Evolutionary conservation across 2,888 invertebrate genomes (phyloP).

Genomic region (Erannis defoliaria): DNA sequence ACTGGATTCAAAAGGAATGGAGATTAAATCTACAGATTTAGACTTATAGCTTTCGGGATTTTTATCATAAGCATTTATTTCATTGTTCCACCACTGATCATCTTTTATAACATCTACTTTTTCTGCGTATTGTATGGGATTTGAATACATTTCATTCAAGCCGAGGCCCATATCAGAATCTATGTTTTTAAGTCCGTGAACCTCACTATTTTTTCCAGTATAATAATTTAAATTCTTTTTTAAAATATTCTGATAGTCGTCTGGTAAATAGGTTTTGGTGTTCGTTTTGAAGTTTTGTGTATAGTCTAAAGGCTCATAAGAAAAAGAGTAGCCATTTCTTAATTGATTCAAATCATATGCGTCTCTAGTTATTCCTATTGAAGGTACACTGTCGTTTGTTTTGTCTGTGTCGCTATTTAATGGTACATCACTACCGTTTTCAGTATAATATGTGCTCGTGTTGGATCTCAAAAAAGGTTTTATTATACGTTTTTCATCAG

Average conservation of each 20-base stretch:
- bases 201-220: background rate
- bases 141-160: background rate
- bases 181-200: background rate
- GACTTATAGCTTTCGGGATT: background rate
- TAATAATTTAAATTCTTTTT: background rate
- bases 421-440: background rate
- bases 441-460: background rate
- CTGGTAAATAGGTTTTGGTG: background rate
- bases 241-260: background rate
- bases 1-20: background rate
- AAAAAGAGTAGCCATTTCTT: background rate
- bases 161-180: background rate
- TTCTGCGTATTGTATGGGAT: background rate
- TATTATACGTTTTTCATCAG: background rate
- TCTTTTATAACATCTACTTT: background rate
- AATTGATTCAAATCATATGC: background rate
- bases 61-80: background rate
- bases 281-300: background rate
- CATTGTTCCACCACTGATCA: background rate
- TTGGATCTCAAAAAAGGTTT: slow-evolving; percentile 23
- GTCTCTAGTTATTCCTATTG: slow-evolving; percentile 1
- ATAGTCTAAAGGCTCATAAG: background rate
- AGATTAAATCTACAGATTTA: background rate
- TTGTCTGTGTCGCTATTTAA: background rate
- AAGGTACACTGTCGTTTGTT: background rate